Evolutionary conservation across 2,113 vertebrate genomes (phyloP).

Genomic region (Aptenodytes forsteri): DNA sequence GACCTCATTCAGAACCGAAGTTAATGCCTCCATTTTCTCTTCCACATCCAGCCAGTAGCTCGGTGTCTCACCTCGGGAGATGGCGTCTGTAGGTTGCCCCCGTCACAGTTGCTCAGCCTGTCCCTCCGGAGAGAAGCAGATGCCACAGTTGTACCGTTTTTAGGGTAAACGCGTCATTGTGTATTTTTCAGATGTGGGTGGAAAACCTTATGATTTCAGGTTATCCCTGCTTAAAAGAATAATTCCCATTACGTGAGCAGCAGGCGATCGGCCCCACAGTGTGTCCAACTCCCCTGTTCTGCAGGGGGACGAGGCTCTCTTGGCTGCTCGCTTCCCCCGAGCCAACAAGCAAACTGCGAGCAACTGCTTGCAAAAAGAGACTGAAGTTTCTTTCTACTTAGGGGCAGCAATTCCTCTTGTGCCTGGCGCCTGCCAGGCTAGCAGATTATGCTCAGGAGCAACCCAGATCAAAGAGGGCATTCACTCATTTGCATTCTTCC

Average conservation of each 20-base stretch:
- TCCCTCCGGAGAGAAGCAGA: background rate
- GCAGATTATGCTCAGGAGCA: conserved; percentile 19
- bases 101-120: background rate
- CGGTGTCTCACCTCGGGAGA: background rate
- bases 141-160: background rate
- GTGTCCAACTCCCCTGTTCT: background rate
- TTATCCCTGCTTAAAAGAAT: conserved; percentile 16
- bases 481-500: conserved; percentile 56
- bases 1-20: background rate
- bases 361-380: background rate
- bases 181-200: background rate
- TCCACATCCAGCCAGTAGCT: background rate
- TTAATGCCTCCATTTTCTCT: background rate
- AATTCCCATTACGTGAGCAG: background rate
- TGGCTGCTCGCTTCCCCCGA: background rate
- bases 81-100: background rate
- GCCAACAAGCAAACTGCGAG: background rate
- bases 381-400: background rate
- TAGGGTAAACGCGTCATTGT: background rate
- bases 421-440: conserved; percentile 38
- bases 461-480: conserved; percentile 15
- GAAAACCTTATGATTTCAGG: background rate
- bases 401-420: background rate
- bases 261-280: background rate
- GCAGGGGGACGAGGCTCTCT: background rate